phyloP scores from a whole-genome alignment of 2,797 vertebrate genomes.

The Danio tinwini region DNA sequence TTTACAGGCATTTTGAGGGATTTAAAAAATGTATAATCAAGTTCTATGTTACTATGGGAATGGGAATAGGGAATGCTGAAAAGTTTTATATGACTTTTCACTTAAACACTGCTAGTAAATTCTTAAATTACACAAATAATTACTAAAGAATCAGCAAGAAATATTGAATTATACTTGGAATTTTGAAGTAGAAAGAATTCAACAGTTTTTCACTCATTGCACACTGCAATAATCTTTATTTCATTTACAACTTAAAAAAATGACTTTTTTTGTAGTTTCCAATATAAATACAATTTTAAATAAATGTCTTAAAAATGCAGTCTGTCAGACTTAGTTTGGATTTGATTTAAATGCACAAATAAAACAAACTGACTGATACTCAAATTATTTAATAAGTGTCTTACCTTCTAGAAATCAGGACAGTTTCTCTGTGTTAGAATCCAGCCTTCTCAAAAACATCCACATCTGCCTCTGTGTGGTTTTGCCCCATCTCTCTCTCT shows the following conservation, averaged over 20 bases:
- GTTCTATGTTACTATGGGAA: background rate
- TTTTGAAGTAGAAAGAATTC: too few relatives aligned
- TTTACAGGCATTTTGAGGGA: too few relatives aligned
- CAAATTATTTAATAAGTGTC: conserved; percentile 1
- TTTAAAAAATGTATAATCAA: background rate
- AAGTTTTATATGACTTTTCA: background rate
- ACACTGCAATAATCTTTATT: background rate
- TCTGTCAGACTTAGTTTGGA: background rate
- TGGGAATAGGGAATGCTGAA: background rate
- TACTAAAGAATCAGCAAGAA: too few relatives aligned
- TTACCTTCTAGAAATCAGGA: conserved; percentile 24
- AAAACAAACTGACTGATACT: background rate
- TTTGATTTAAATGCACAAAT: too few relatives aligned
- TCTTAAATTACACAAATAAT: too few relatives aligned
- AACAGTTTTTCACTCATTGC: too few relatives aligned
- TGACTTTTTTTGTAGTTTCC: background rate
- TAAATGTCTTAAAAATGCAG: background rate
- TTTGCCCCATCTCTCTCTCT: conserved; percentile 40
- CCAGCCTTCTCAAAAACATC: conserved; percentile 42
- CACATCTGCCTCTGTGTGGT: conserved; percentile 66
- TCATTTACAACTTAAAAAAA: background rate
- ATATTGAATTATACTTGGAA: too few relatives aligned
- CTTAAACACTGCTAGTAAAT: too few relatives aligned
- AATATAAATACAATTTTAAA: background rate
- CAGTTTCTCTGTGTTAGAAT: conserved; percentile 5